Evolutionary conservation across 2,113 vertebrate species (phyloP).

Genomic region (Apodemus sylvaticus): DNA sequence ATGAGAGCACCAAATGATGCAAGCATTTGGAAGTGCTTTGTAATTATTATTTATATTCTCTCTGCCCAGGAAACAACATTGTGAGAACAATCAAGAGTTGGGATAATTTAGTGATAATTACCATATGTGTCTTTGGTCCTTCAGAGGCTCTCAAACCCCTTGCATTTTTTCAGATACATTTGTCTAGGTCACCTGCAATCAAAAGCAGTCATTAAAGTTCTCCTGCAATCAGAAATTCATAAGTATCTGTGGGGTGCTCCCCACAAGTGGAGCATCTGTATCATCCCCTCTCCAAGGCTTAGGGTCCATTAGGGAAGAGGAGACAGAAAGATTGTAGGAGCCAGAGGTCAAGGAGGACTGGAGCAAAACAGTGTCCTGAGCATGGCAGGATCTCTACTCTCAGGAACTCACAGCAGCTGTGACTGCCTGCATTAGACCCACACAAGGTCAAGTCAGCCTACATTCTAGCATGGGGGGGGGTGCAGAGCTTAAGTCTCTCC

Average conservation of each 20-base stretch:
- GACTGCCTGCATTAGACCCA: background rate
- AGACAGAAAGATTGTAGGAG: background rate
- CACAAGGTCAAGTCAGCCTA: background rate
- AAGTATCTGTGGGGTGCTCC: background rate
- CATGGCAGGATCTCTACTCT: no score
- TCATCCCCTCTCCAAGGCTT: background rate
- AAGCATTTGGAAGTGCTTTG: slow-evolving; percentile 39
- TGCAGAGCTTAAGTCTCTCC: background rate
- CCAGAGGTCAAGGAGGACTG: background rate
- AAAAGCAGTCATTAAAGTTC: background rate
- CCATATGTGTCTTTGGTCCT: background rate
- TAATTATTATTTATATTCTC: slow-evolving; percentile 40
- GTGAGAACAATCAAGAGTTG: slow-evolving; percentile 18
- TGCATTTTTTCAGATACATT: background rate
- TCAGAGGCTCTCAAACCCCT: slow-evolving; percentile 5
- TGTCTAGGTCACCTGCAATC: background rate
- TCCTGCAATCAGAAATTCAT: background rate
- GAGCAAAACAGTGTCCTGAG: background rate
- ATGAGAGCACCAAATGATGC: background rate
- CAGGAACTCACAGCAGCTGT: background rate
- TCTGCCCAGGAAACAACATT: slow-evolving; percentile 11
- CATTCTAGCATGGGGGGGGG: background rate
- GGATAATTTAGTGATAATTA: slow-evolving; percentile 33
- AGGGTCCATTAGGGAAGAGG: background rate
- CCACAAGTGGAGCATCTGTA: background rate